Evolutionary conservation across 2,113 vertebrate species (phyloP).

Genomic region (Epinephelus cyanopodus): DNA sequence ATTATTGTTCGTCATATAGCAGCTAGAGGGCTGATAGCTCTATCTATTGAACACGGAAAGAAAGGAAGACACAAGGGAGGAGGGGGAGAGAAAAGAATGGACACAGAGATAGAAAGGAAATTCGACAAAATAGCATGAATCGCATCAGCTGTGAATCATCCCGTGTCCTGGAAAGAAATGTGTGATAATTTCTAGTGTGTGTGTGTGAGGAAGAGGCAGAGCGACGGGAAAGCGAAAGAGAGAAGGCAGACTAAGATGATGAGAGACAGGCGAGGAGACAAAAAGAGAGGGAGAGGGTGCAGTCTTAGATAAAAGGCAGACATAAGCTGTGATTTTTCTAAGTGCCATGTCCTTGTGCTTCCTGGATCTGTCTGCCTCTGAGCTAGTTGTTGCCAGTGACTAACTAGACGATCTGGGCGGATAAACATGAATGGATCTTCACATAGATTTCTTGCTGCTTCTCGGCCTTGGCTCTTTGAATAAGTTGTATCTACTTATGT

Average conservation of each 20-base stretch:
- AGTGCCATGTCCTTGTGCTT: constrained; percentile 12
- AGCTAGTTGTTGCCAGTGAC: background rate
- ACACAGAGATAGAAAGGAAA: constrained; percentile 24
- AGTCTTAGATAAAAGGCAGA: constrained; percentile 23
- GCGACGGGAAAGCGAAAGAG: background rate
- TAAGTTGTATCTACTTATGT: no score
- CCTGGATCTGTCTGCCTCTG: background rate
- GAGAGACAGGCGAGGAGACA: constrained; percentile 21
- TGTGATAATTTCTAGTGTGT: background rate
- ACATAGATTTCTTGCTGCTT: background rate
- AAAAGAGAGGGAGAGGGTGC: background rate
- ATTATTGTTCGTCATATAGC: constrained; percentile 41
- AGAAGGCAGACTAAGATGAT: constrained; percentile 16
- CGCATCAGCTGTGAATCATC: constrained; percentile 50
- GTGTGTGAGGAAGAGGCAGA: background rate
- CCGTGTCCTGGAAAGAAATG: constrained; percentile 35
- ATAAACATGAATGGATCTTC: constrained; percentile 9
- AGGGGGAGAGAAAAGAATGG: constrained; percentile 3
- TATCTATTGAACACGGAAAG: background rate
- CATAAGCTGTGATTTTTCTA: constrained; percentile 18
- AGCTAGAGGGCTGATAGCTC: constrained; percentile 22
- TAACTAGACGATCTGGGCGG: background rate
- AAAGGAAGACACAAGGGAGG: background rate
- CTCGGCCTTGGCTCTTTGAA: background rate
- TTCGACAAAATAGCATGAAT: constrained; percentile 12